These are phyloP conservation scores for Pollenia angustigena DNA, from an alignment of 2,888 invertebrate species.

Conservation along the genomic window DNA sequence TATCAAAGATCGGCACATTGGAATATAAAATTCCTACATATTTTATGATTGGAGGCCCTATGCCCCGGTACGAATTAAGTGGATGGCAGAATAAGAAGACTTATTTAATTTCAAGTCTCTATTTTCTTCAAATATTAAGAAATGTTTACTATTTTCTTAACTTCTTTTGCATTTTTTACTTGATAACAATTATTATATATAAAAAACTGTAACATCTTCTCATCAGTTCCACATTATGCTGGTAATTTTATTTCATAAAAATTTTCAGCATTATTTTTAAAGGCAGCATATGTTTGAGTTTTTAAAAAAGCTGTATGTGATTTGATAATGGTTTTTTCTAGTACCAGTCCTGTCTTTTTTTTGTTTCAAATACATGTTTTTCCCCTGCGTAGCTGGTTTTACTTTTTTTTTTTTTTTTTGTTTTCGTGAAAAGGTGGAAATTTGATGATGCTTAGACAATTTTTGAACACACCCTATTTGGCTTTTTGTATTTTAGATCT, in stretches of 20 bases:
- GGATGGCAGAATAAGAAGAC: no score
- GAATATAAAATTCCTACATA: no score
- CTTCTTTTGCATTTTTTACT: not conserved
- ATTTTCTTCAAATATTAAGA: not conserved
- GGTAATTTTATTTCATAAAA: slow-evolving; percentile 22
- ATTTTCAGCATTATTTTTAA: slow-evolving; percentile 26
- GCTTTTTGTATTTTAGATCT: slow-evolving; percentile 74
- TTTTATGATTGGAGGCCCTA: no score
- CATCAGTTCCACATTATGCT: slow-evolving; percentile 40
- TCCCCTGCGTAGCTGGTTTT: slow-evolving; percentile 52
- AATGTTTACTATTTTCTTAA: not conserved
- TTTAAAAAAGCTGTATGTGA: slow-evolving; percentile 70
- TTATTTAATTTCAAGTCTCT: no score
- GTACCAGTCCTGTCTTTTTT: slow-evolving; percentile 60
- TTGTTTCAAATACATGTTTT: slow-evolving; percentile 62
- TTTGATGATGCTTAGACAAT: slow-evolving; percentile 78
- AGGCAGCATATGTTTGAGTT: slow-evolving; percentile 33
- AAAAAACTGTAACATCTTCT: slow-evolving; percentile 10
- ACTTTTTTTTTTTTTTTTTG: slow-evolving; percentile 11
- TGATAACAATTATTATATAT: not conserved
- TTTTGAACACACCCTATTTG: slow-evolving; percentile 80
- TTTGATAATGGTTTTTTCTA: slow-evolving; percentile 74
- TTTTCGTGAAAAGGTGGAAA: slow-evolving; percentile 76
- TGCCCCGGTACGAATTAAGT: no score
- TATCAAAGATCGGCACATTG: no score